A percentile compares a stretch with the other conserved stretches of the same genome.
Conservation (phyloP, 2,797 vertebrate species). For the Hipposideros larvatus region DNA sequence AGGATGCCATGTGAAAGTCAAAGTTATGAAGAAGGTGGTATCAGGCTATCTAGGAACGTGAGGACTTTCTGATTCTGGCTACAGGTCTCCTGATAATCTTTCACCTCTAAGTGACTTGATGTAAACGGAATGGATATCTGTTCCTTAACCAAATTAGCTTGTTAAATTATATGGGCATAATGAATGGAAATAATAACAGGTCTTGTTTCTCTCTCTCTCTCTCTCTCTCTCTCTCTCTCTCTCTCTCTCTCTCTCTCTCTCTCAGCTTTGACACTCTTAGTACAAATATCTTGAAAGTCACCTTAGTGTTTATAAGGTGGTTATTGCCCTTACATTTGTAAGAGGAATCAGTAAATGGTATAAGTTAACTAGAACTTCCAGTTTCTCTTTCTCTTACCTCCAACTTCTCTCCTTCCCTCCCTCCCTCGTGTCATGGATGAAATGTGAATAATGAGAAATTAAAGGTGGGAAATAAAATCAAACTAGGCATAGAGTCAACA, state of each 20-base stretch:
- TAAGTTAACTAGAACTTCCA: slow-evolving; percentile 25
- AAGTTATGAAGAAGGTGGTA: neutral
- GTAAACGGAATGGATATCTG: neutral
- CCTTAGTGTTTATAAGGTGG: neutral
- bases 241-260: accelerated
- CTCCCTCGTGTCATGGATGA: neutral
- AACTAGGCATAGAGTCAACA: neutral
- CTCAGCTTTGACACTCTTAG: neutral
- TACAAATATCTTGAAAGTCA: slow-evolving; percentile 37
- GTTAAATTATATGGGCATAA: neutral
- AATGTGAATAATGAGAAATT: slow-evolving; percentile 28
- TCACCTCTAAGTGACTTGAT: neutral
- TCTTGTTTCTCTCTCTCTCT: neutral
- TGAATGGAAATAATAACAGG: neutral
- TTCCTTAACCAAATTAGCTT: slow-evolving; percentile 35
- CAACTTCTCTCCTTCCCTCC: neutral
- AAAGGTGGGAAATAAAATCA: slow-evolving; percentile 49
- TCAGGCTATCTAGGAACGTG: neutral
- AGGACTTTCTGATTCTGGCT: neutral
- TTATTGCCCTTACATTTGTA: slow-evolving; percentile 31
- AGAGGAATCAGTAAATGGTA: neutral
- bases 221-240: neutral
- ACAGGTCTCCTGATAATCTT: neutral
- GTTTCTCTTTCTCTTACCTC: slow-evolving; percentile 45
- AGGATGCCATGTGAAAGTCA: neutral